phyloP scores from a whole-genome alignment of 2,113 vertebrate species.

The Melospiza melodia region DNA sequence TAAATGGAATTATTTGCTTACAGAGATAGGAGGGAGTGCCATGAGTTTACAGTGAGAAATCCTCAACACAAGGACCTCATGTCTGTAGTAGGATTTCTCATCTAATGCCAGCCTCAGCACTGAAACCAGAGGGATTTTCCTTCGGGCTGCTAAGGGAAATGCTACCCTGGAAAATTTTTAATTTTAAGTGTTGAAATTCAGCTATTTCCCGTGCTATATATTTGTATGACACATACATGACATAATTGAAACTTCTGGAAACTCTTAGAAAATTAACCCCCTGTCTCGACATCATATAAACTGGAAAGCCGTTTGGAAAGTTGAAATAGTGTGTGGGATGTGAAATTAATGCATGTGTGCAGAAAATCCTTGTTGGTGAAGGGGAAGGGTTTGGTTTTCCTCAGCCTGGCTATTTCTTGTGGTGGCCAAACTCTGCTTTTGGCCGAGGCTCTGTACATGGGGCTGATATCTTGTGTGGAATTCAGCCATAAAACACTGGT shows the following conservation, averaged over 20 bases:
- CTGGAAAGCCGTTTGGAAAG: conserved; percentile 50
- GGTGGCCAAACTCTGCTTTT: background rate
- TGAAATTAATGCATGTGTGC: background rate
- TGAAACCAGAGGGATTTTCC: conserved; percentile 22
- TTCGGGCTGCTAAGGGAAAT: conserved; percentile 23
- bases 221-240: conserved; percentile 37
- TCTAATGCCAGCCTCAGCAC: background rate
- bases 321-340: background rate
- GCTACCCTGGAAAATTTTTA: conserved; percentile 51
- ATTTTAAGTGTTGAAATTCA: conserved; percentile 71
- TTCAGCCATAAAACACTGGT: background rate
- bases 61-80: background rate
- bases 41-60: background rate
- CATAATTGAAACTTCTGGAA: conserved; percentile 59
- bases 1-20: background rate
- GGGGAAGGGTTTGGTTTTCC: background rate
- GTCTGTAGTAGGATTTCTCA: background rate
- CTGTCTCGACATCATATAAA: background rate
- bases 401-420: background rate
- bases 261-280: conserved; percentile 20
- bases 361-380: background rate
- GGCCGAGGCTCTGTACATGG: background rate
- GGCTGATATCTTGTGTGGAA: background rate
- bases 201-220: conserved; percentile 56
- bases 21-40: background rate